These are phyloP conservation scores for Craterocephalus amniculus DNA, from an alignment of 2,797 vertebrate genomes.

Conservation along the genomic window DNA sequence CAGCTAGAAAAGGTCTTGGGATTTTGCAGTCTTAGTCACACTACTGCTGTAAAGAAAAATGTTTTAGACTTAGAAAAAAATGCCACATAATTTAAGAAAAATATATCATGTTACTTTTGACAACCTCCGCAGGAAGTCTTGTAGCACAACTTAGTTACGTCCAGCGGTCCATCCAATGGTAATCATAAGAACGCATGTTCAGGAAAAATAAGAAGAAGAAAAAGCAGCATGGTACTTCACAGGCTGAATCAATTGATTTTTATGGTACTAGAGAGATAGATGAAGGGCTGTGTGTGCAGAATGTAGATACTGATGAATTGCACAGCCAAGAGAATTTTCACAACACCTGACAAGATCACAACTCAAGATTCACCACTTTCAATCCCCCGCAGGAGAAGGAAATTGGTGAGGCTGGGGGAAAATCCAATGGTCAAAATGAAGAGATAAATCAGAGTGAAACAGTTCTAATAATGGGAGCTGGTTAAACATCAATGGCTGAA, in stretches of 20 bases:
- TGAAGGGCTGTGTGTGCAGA: conserved; percentile 65
- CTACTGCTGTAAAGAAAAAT: not conserved
- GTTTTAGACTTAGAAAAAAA: not conserved
- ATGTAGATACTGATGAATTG: conserved; percentile 74
- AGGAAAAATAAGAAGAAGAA: conserved; percentile 12
- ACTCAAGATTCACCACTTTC: conserved; percentile 70
- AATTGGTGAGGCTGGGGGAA: conserved; percentile 59
- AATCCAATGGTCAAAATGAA: conserved; percentile 68
- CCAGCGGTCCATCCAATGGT: conserved; percentile 25
- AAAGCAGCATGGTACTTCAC: conserved; percentile 43
- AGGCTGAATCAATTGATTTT: conserved; percentile 75
- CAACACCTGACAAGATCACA: conserved; percentile 74
- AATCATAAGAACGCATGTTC: conserved; percentile 53
- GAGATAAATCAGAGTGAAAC: conserved; percentile 79
- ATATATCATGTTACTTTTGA: conserved; percentile 12
- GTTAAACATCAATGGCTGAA: conserved; percentile 72
- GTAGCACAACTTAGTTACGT: conserved; percentile 20
- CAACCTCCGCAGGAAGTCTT: conserved; percentile 28
- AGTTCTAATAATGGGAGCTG: conserved; percentile 75
- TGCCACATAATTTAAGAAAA: not conserved
- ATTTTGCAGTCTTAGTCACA: not conserved
- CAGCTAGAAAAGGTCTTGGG: not conserved
- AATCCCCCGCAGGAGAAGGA: conserved; percentile 56
- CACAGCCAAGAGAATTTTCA: conserved; percentile 68
- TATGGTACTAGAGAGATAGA: conserved; percentile 69